These are phyloP conservation scores for Drosophila micromelanica DNA, from an alignment of 1,140 invertebrate genomes.

Conservation along the genomic window DNA sequence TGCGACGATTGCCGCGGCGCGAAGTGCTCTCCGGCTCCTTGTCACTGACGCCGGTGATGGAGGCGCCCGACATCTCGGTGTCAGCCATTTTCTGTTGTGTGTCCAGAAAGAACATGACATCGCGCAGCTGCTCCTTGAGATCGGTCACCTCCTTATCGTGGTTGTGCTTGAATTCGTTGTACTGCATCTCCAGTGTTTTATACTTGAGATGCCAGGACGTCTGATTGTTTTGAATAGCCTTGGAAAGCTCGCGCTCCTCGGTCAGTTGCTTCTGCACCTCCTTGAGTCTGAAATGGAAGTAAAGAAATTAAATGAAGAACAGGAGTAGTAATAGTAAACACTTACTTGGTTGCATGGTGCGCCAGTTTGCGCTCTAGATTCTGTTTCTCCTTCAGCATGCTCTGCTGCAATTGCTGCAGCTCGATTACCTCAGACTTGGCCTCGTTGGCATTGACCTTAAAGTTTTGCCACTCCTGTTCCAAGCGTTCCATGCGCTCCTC, in stretches of 20 bases:
- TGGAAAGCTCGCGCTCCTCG: conserved; percentile 92
- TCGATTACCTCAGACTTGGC: conserved; percentile 85
- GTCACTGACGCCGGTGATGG: conserved; percentile 87
- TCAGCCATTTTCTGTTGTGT: conserved; percentile 88
- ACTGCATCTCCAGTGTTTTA: conserved; percentile 87
- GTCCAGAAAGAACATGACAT: conserved; percentile 98
- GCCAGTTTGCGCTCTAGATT: conserved; percentile 88
- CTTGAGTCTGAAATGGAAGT: conserved; percentile 82
- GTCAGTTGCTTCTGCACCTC: conserved; percentile 88
- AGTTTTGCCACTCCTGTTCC: conserved; percentile 85
- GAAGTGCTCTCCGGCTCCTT: conserved; percentile 48
- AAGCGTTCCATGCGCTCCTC: conserved; percentile 91
- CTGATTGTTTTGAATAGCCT: conserved; percentile 92
- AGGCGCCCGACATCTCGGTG: conserved; percentile 87
- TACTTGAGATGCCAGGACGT: conserved; percentile 90
- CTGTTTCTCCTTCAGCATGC: conserved; percentile 88
- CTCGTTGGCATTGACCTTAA: conserved; percentile 81
- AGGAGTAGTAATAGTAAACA: too few relatives aligned
- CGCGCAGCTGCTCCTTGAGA: conserved; percentile 95
- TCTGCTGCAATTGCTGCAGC: conserved; percentile 86
- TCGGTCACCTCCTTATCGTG: conserved; percentile 92
- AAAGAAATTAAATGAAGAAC: too few relatives aligned
- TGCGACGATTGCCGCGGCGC: conserved; percentile 68
- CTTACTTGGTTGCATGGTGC: conserved; percentile 87
- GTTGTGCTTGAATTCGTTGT: conserved; percentile 89